Evolutionary conservation across 2,797 vertebrate genomes (phyloP).

Genomic region (Xerus rutilus): DNA sequence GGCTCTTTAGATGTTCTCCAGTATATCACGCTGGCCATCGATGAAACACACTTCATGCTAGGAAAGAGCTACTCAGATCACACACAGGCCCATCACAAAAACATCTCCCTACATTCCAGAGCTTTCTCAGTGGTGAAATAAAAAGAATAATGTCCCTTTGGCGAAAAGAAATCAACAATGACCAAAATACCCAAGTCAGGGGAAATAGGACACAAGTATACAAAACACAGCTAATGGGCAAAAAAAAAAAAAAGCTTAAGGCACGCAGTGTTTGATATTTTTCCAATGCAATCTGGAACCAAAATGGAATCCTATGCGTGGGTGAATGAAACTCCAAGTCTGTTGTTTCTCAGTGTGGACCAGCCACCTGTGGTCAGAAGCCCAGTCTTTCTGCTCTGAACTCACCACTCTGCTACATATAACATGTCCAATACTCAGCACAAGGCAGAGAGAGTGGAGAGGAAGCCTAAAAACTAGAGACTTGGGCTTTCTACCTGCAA

Average conservation of each 20-base stretch:
- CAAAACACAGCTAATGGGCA: not conserved
- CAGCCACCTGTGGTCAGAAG: not conserved
- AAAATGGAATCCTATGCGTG: not conserved
- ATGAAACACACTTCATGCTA: not conserved
- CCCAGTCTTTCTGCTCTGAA: accelerated
- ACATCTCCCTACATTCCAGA: not conserved
- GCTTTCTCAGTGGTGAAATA: not conserved
- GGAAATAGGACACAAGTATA: not conserved
- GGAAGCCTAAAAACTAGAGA: not conserved
- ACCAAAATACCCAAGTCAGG: accelerated
- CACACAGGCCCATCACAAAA: accelerated
- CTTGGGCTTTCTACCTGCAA: not conserved
- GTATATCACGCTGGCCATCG: not conserved
- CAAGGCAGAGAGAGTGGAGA: not conserved
- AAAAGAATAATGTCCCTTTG: not conserved
- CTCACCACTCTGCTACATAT: no score
- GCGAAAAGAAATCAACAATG: not conserved
- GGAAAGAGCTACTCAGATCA: not conserved
- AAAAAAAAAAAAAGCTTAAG: not conserved
- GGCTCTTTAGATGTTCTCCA: not conserved
- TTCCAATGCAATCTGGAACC: not conserved
- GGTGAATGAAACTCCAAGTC: not conserved
- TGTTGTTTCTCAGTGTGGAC: not conserved
- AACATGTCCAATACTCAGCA: not conserved
- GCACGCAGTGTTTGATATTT: not conserved